These are phyloP conservation scores for Sycophaga agraensis DNA, from an alignment of 1,140 invertebrate genomes.

Conservation along the genomic window DNA sequence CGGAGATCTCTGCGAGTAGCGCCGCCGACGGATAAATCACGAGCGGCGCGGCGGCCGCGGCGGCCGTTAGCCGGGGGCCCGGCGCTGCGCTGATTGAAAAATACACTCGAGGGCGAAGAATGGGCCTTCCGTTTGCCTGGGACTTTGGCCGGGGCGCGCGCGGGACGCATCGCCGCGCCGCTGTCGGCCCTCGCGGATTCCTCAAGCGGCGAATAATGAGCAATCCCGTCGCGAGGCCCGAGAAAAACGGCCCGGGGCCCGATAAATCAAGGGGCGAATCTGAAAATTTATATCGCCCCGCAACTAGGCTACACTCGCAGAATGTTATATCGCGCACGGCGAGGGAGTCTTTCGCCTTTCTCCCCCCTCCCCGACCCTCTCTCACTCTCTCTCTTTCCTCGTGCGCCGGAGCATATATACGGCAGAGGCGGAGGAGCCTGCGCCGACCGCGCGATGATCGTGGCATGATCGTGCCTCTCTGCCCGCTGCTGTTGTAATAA, in stretches of 20 bases:
- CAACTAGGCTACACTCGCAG: constrained; percentile 15
- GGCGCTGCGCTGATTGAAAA: no score
- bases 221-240: neutral
- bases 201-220: constrained; percentile 8
- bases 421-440: neutral
- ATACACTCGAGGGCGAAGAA: no score
- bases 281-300: constrained; percentile 19
- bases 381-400: no score
- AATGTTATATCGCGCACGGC: constrained; percentile 38
- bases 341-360: no score
- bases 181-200: no score
- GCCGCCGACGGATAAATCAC: no score
- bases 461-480: neutral
- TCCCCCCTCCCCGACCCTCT: no score
- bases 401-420: neutral
- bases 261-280: constrained; percentile 17
- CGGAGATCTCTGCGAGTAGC: neutral
- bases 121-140: no score
- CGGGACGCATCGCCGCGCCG: no score
- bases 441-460: constrained; percentile 29
- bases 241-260: neutral
- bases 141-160: no score
- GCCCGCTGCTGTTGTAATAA: constrained; percentile 46
- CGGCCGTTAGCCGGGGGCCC: no score
- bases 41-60: no score